phyloP scores from a whole-genome alignment of 2,888 invertebrate species.

The Tryphoninae sp. region DNA sequence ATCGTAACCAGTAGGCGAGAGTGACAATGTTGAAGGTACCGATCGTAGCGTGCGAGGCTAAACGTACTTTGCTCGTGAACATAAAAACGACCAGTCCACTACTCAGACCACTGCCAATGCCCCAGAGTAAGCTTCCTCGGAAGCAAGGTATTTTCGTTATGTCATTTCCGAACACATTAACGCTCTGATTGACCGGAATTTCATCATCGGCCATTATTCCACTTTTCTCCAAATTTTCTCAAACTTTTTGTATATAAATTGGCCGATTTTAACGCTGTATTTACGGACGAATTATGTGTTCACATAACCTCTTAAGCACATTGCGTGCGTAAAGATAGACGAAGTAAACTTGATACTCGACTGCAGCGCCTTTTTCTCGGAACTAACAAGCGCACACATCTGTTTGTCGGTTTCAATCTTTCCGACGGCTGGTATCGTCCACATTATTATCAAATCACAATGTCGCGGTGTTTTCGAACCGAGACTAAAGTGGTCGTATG shows the following conservation, averaged over 20 bases:
- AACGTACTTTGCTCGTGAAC: slow-evolving; percentile 86
- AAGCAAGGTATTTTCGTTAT: slow-evolving; percentile 91
- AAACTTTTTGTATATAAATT: neutral
- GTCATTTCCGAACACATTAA: slow-evolving; percentile 87
- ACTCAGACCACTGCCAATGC: slow-evolving; percentile 87
- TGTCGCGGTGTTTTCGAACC: neutral
- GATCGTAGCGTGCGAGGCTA: slow-evolving; percentile 66
- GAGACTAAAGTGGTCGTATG: no score
- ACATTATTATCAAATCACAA: neutral
- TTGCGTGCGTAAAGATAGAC: neutral
- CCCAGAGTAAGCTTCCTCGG: slow-evolving; percentile 89
- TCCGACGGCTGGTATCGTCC: neutral
- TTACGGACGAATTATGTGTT: neutral
- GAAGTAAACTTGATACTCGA: slow-evolving; percentile 1
- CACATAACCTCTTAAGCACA: slow-evolving; percentile 35
- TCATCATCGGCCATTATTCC: slow-evolving; percentile 51
- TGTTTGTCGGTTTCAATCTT: neutral
- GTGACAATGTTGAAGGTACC: slow-evolving; percentile 52
- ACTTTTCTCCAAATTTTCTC: slow-evolving; percentile 7
- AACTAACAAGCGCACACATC: slow-evolving; percentile 6
- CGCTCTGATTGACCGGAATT: slow-evolving; percentile 75
- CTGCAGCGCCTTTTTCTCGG: slow-evolving; percentile 19
- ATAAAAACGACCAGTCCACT: slow-evolving; percentile 87
- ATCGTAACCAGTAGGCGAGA: slow-evolving; percentile 38
- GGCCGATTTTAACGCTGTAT: no score